Evolutionary conservation across 2,888 invertebrate species (phyloP), one percentile per base, ranked within the genome.

Genomic region (Polydrusus tereticollis): DNA sequence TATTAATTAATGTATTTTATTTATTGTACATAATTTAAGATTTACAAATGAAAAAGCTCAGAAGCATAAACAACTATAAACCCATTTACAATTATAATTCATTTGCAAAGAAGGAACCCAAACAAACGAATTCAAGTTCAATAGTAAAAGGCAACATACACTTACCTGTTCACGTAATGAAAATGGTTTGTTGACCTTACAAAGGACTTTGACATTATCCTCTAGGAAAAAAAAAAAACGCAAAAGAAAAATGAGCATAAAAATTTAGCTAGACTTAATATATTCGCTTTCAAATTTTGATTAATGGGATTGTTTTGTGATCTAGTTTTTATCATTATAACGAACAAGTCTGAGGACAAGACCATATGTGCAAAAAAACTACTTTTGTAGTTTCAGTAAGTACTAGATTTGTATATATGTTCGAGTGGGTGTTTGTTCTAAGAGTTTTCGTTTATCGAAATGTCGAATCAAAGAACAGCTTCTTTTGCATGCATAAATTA

Each of bases 251-350:
- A 50, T 26, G 50, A 50, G 14, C 50, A 50, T 50, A 26, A 23
- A n/a, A 26, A 50, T 50, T 50, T 26, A 50, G 50, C 6, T 7
- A 45, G 29, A 55, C 52, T 52, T 65, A 65, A 65, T 65, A 16
- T 65, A 65, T 65, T 55, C 64, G 52, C 64, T 65, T 65, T 65
- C 64, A 36, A 65, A 65, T 65, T 65, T 65, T 65, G 64, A 65
- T 65, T 65, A 52, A 65, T 65, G 41, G n/a, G 21, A 18, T 21
- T 21, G 10, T 41, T 59, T 3, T 20, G 41, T 41, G 58, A 59
- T 59, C 58, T 59, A 21, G 58, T 59, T 59, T 59, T 16, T 18
- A 41, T 59, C 41, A 21, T 59, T 59, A 41, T 41, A n/a, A 59
- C 21, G 14, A 21, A 38, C 58, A 38, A 38, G 58, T 59, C 21